Base-by-base conservation (phyloP, 2,113 vertebrate genomes). In the Gulo gulo region DNA sequence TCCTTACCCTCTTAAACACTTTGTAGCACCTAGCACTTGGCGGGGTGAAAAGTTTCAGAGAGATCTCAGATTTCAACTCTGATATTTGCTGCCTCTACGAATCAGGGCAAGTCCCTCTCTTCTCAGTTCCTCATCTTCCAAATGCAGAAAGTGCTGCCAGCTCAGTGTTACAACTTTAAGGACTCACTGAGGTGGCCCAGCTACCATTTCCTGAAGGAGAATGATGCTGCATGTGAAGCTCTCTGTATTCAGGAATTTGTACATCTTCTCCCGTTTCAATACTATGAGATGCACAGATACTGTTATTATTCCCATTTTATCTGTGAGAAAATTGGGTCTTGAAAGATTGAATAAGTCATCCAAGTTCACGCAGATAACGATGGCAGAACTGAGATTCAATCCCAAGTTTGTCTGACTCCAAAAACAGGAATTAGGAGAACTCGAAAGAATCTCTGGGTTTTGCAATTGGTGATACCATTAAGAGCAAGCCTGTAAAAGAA, bases 111-210 rank as follows among this genome's bases (percentile, higher is more conserved):
- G 61, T 4, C 5, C 8, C 52, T 67, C 1, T 20, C 23, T 34
- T 87, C 47, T 20, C 52, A 34, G 57, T 18, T 65, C 81, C 24
- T 63, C 7, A 42, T 13, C 67, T n/a, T 39, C 61, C 31, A 63
- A 39, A 73, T 15, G n/a, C n/a, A 31, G 10, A 24, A 0, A 4
- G 23, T 31, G 45, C 63, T 20, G 34, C 16, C 34, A 34, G 24
- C 20, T 23, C 59, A 7, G 1, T 6, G n/a, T n/a, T 26, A 39
- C 52, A 20, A 7, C 8, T 34, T 0, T 1, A 13, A 13, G 14
- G 29, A 31, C 14, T 15, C 20, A 50, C 23, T 0, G 1, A 83
- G 31, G 57, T 0, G 39, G 34, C 23, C 6, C 36, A 13, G 24
- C 47, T 16, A 21, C 31, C 61, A 50, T 20, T 16, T 67, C 11